Percentiles rank a stretch among this genome's conserved stretches.
Evolutionary conservation across 1,140 invertebrate species (phyloP).

Genomic region (Octopus sinensis): DNA sequence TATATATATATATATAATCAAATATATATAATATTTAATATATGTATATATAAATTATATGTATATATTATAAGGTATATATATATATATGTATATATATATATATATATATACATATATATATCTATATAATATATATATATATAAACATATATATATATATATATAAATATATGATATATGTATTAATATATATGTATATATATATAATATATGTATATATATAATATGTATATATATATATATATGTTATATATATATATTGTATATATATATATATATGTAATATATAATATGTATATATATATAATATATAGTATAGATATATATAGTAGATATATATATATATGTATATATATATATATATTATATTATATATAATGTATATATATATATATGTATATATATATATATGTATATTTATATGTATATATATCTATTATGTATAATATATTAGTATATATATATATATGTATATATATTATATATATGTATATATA

Average conservation of each 20-base stretch:
- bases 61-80: constrained; percentile 10
- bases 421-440: constrained; percentile 16
- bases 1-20: constrained; percentile 16
- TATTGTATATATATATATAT: constrained; percentile 21
- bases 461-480: constrained; percentile 12
- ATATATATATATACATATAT: constrained; percentile 14
- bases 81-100: constrained; percentile 11
- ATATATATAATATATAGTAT: background rate
- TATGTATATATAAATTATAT: constrained; percentile 13
- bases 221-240: constrained; percentile 11
- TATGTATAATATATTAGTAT: too few species aligned
- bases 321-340: constrained; percentile 15
- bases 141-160: constrained; percentile 12
- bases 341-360: constrained; percentile 14
- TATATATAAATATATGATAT: too few species aligned
- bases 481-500: constrained; percentile 18
- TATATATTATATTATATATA: too few species aligned
- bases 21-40: constrained; percentile 14
- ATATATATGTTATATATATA: constrained; percentile 7
- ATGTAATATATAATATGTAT: too few species aligned
- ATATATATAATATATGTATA: constrained; percentile 13
- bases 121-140: constrained; percentile 7
- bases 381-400: constrained; percentile 1
- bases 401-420: constrained; percentile 14
- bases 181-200: constrained; percentile 17